phyloP scores from a whole-genome alignment of 2,113 vertebrate species.

The Pluvianellus socialis region DNA sequence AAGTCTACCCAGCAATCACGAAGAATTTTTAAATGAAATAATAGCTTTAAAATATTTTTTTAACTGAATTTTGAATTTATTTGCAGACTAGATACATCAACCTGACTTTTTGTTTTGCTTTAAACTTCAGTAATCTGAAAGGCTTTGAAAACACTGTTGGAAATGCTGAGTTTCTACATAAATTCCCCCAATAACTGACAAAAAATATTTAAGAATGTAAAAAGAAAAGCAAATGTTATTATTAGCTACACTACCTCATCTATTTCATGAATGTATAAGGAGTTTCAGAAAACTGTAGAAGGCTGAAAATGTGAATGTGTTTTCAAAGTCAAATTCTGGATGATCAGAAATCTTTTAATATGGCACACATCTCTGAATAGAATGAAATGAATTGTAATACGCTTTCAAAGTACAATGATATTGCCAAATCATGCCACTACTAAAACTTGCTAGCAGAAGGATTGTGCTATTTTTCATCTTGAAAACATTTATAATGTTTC shows the following conservation, averaged over 20 bases:
- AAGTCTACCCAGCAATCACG: not conserved
- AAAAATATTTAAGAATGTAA: not conserved
- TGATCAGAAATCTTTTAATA: not conserved
- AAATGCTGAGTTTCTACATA: not conserved
- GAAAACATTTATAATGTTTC: not conserved
- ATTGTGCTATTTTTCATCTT: not conserved
- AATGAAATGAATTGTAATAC: not conserved
- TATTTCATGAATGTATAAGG: not conserved
- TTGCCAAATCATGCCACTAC: not conserved
- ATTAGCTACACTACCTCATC: not conserved
- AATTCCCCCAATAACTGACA: not conserved
- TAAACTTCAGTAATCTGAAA: not conserved
- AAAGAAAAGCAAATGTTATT: not conserved
- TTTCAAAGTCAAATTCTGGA: not conserved
- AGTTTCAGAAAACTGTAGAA: not conserved
- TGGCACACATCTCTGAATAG: not conserved
- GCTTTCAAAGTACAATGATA: not conserved
- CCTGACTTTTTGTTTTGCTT: not conserved
- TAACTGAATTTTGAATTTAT: not conserved
- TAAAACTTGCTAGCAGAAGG: not conserved
- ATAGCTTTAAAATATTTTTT: not conserved
- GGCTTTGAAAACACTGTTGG: not conserved
- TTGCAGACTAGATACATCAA: not conserved
- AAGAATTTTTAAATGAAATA: not conserved
- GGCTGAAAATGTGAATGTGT: not conserved